A percentile compares a stretch with the other conserved stretches of the same genome.
Evolutionary conservation across 2,797 vertebrate species (phyloP).

Genomic region (Pelodytes ibericus): DNA sequence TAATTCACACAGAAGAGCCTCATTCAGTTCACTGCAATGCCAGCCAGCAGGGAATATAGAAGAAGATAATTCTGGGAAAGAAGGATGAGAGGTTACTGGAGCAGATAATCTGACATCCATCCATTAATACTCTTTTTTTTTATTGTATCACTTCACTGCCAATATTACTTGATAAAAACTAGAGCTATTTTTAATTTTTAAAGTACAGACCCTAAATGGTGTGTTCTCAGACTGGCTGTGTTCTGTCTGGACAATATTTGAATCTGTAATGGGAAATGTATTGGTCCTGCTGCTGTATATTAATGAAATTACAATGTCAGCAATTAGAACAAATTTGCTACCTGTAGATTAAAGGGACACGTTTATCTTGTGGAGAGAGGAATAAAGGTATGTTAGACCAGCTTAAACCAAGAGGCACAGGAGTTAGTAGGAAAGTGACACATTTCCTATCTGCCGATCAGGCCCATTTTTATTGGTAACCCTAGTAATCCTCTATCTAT

Average conservation of each 20-base stretch:
- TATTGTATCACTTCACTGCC: constrained; percentile 33
- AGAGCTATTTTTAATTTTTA: constrained; percentile 36
- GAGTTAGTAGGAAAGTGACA: no score
- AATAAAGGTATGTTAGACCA: no score
- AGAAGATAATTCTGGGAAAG: constrained; percentile 36
- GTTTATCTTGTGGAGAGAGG: no score
- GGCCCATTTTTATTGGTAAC: no score
- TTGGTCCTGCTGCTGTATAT: no score
- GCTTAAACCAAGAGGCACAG: no score
- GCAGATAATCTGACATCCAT: constrained; percentile 51
- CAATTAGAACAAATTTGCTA: no score
- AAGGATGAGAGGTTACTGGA: constrained; percentile 50
- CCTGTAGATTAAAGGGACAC: no score
- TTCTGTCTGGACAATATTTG: constrained; percentile 9
- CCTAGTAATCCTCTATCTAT: no score
- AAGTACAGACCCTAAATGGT: constrained; percentile 10
- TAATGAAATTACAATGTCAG: no score
- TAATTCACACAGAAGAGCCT: constrained; percentile 32
- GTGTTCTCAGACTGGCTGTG: background rate
- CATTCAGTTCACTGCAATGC: constrained; percentile 36
- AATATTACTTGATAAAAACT: constrained; percentile 34
- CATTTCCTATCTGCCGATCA: no score
- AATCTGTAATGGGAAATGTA: no score
- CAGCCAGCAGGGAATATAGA: constrained; percentile 49
- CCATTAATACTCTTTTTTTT: constrained; percentile 45